phyloP scores from a whole-genome alignment of 2,113 vertebrate genomes.

The Pelvicachromis taeniatus region DNA sequence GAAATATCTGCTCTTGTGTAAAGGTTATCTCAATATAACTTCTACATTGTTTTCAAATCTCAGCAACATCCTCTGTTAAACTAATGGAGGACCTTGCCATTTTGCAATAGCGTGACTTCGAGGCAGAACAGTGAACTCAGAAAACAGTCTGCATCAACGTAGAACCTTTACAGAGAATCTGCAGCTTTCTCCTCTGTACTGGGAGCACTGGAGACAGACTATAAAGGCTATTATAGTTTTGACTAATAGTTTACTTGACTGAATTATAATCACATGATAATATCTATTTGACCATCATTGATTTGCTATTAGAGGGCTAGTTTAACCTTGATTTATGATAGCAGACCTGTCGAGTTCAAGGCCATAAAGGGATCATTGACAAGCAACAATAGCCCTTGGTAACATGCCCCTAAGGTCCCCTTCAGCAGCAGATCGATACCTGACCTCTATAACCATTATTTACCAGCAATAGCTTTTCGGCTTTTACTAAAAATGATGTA shows the following conservation, averaged over 20 bases:
- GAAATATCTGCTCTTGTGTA: conserved; percentile 74
- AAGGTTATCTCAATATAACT: conserved; percentile 79
- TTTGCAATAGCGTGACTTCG: conserved; percentile 17
- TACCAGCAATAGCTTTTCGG: conserved; percentile 46
- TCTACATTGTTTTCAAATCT: conserved; percentile 49
- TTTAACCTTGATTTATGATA: conserved; percentile 65
- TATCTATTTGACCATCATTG: conserved; percentile 65
- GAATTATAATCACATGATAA: conserved; percentile 67
- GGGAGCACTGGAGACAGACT: not conserved
- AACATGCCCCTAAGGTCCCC: conserved; percentile 66
- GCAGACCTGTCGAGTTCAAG: conserved; percentile 47
- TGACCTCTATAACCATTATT: conserved; percentile 65
- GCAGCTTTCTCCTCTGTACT: not conserved
- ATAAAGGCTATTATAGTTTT: conserved; percentile 29
- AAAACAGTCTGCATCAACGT: not conserved
- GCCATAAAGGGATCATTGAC: conserved; percentile 71
- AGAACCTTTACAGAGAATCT: not conserved
- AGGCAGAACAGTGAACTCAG: not conserved
- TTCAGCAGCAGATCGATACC: conserved; percentile 68
- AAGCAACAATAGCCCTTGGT: conserved; percentile 61
- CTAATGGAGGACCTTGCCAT: conserved; percentile 55
- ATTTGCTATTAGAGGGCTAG: conserved; percentile 69
- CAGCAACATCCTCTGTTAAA: conserved; percentile 46
- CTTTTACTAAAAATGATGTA: conserved; percentile 50
- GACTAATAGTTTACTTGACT: conserved; percentile 51